Evolutionary conservation across 1,140 invertebrate genomes (phyloP).

Genomic region (Procambarus virginalis): DNA sequence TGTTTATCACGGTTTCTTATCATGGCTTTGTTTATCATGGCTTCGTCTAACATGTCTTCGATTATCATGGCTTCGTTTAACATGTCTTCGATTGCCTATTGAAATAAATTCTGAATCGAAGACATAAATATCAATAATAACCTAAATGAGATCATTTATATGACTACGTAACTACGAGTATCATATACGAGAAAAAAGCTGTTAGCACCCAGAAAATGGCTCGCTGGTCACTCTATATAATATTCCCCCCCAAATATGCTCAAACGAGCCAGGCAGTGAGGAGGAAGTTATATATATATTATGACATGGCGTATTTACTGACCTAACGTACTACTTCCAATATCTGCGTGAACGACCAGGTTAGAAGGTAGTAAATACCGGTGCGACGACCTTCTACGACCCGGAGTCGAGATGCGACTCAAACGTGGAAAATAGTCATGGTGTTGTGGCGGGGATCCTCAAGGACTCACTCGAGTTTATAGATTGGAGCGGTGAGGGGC

Average conservation of each 20-base stretch:
- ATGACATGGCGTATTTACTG: conserved; percentile 47
- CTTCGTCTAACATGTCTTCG: too few relatives aligned
- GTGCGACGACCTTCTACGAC: conserved; percentile 51
- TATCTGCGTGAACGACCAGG: conserved; percentile 56
- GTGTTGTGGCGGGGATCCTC: background rate
- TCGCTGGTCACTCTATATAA: background rate
- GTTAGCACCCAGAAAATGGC: too few relatives aligned
- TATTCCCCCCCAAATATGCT: conserved; percentile 27
- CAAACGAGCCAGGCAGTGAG: conserved; percentile 4
- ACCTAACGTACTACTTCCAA: conserved; percentile 55
- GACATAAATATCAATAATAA: too few relatives aligned
- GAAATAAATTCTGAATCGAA: too few relatives aligned
- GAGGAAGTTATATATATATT: conserved; percentile 31
- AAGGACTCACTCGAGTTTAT: background rate
- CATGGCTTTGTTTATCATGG: too few relatives aligned
- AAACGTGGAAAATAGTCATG: conserved; percentile 47
- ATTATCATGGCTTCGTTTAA: too few relatives aligned
- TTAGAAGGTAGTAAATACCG: conserved; percentile 56
- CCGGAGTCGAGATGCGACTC: conserved; percentile 36
- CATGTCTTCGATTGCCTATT: too few relatives aligned
- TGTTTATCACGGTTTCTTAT: too few relatives aligned
- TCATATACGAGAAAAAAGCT: too few relatives aligned
- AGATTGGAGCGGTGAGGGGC: too few relatives aligned
- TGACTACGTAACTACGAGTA: too few relatives aligned
- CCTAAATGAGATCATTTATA: too few relatives aligned